Base-by-base conservation (phyloP, 2,797 vertebrate genomes). In the Neopelma chrysocephalum region DNA sequence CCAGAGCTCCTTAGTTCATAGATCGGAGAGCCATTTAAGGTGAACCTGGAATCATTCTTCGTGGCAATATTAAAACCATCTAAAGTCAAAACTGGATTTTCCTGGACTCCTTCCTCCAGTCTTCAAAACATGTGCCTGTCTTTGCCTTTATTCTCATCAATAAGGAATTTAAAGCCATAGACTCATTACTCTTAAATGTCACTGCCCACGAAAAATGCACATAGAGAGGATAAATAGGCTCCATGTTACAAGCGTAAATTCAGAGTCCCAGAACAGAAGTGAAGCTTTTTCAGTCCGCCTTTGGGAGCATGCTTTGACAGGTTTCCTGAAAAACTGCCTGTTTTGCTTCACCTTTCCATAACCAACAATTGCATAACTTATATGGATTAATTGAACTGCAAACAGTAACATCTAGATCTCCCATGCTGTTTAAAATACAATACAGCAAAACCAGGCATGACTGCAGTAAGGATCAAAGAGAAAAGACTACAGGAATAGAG, bases 161-260 rank as follows among this genome's bases (percentile, higher is more conserved):
- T 96, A 70, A 96, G 87, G 93, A 97, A 97, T 95, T 96, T 96
- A 86, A 86, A 94, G 77, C 26, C 75, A 34, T 51, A 85, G 68
- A 58, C 77, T 73, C 73, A 32, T 91, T 89, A 91, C 45, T 90
- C 69, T 87, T 50, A 87, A 87, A 80, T 85, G 77, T 84, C 61
- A 77, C 66, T 71, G 60, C 43, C 53, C 3, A 2, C 69, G 82
- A 87, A 93, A 95, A 93, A 76, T 10, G 15, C 45, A 75, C 82
- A 65, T 11, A 75, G 45, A 87, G 38, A 69, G 87, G 57, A 91
- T 60, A 76, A 94, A 84, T 12, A 40, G 21, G 9, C 34, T 60
- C 29, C 29, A 21, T 6, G 29, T 81, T 88, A 51, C 65, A 65
- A 87, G 31, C 11, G 15, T 29, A 87, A 72, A 92, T 73, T 79